A percentile compares a stretch with the other conserved stretches of the same genome.
These are phyloP conservation scores for Drosophila acutilabella DNA, from an alignment of 2,888 invertebrate species.

Conservation along the genomic window DNA sequence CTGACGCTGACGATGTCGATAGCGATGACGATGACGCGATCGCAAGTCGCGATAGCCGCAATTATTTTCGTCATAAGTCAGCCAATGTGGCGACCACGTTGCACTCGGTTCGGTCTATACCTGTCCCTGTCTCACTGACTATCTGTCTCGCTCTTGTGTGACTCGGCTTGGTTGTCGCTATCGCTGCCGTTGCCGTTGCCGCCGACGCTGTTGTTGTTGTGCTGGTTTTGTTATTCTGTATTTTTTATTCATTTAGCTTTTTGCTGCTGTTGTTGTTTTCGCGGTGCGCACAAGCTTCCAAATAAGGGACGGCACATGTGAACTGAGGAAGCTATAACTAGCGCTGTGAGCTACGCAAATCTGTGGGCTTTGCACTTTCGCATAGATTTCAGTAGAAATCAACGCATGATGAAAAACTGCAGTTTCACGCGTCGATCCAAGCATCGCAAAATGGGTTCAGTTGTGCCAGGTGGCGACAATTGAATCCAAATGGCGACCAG, in stretches of 20 bases:
- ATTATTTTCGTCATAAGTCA: slow-evolving; percentile 81
- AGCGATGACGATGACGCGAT: slow-evolving; percentile 77
- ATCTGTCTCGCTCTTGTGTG: slow-evolving; percentile 19
- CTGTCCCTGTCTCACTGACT: slow-evolving; percentile 4
- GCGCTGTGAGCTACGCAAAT: slow-evolving; percentile 83
- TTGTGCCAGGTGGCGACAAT: slow-evolving; percentile 72
- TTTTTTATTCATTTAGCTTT: slow-evolving; percentile 26
- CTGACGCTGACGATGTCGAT: slow-evolving; percentile 40
- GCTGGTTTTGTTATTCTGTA: slow-evolving; percentile 54
- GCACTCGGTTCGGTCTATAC: slow-evolving; percentile 45
- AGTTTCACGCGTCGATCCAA: slow-evolving; percentile 62
- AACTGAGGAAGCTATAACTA: slow-evolving; percentile 84
- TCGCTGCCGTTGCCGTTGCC: slow-evolving; percentile 22
- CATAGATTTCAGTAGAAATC: slow-evolving; percentile 74
- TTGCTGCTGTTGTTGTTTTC: slow-evolving; percentile 15
- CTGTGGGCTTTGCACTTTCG: slow-evolving; percentile 81
- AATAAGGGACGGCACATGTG: slow-evolving; percentile 85
- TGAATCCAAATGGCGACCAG: slow-evolving; percentile 55
- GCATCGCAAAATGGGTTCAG: slow-evolving; percentile 69
- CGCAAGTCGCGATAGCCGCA: slow-evolving; percentile 74
- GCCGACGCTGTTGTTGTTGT: slow-evolving; percentile 37
- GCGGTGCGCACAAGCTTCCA: slow-evolving; percentile 82
- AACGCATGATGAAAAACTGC: slow-evolving; percentile 73
- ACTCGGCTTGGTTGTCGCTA: slow-evolving; percentile 44
- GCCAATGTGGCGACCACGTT: slow-evolving; percentile 77